Conservation (phyloP, 2,888 invertebrate species). For the Automeris io region DNA sequence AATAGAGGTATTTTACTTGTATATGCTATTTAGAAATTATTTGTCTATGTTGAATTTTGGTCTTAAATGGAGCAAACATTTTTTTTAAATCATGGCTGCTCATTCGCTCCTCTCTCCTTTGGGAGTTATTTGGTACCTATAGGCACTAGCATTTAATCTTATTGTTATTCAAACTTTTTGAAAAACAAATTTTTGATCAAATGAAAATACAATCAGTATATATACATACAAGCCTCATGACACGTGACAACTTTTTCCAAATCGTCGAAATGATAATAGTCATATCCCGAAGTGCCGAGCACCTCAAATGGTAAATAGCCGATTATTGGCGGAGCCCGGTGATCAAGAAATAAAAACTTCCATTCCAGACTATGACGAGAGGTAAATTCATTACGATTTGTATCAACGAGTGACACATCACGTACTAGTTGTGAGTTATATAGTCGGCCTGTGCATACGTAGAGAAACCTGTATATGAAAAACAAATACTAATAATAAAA, state of each 20-base stretch:
- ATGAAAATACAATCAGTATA: background rate
- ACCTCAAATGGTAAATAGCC: slow-evolving; percentile 97
- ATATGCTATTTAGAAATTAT: no score
- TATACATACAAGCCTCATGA: slow-evolving; percentile 88
- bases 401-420: slow-evolving; percentile 89
- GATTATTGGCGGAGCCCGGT: slow-evolving; percentile 92
- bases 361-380: slow-evolving; percentile 96
- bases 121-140: no score
- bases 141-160: no score
- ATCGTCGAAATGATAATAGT: slow-evolving; percentile 97
- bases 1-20: no score
- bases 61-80: no score
- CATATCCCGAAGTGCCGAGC: slow-evolving; percentile 95
- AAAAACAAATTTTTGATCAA: no score
- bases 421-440: slow-evolving; percentile 89
- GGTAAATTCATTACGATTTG: slow-evolving; percentile 89
- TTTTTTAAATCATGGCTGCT: no score
- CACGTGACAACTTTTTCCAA: slow-evolving; percentile 90
- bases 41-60: no score
- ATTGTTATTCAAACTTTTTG: no score
- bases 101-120: no score
- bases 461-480: slow-evolving; percentile 73
- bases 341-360: slow-evolving; percentile 96
- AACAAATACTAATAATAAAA: no score
- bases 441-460: slow-evolving; percentile 89